Conservation (phyloP, 1,140 invertebrate species). For the Carposina sasakii region DNA sequence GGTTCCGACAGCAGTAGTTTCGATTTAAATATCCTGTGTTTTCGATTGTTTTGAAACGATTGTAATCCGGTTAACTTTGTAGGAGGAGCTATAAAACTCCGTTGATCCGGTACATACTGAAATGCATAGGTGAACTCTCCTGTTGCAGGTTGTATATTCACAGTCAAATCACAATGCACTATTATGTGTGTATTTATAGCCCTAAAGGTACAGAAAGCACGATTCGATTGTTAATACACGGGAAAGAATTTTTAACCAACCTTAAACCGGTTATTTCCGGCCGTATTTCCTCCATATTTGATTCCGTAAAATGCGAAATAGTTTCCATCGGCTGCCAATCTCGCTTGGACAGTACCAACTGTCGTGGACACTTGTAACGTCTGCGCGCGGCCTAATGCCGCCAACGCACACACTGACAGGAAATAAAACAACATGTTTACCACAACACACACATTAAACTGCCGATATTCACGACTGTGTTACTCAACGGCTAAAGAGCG, state of each 20-base stretch:
- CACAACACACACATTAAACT: conserved; percentile 9
- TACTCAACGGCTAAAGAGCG: background rate
- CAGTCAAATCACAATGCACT: too few species aligned
- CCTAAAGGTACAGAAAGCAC: too few species aligned
- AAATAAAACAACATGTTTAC: conserved; percentile 26
- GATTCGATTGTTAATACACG: too few species aligned
- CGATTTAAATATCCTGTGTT: too few species aligned
- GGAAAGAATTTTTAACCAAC: conserved; percentile 22
- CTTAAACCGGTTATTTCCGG: conserved; percentile 49
- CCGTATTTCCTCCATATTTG: conserved; percentile 39
- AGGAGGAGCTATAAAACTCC: too few species aligned
- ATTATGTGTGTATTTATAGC: too few species aligned
- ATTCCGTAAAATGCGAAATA: conserved; percentile 47
- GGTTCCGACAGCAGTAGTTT: too few species aligned
- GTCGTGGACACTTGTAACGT: conserved; percentile 34
- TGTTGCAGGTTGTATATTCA: too few species aligned
- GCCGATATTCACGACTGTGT: background rate
- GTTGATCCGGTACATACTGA: too few species aligned
- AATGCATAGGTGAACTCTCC: too few species aligned
- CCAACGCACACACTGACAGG: conserved; percentile 27
- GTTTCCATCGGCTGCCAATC: conserved; percentile 29
- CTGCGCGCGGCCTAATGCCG: conserved; percentile 23
- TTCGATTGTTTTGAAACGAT: too few species aligned
- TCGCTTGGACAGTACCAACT: conserved; percentile 41
- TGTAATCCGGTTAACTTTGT: too few species aligned